Percentiles rank a stretch among this genome's conserved stretches.
Conservation (phyloP, 2,888 invertebrate genomes). For the Cosmopolites sordidus region DNA sequence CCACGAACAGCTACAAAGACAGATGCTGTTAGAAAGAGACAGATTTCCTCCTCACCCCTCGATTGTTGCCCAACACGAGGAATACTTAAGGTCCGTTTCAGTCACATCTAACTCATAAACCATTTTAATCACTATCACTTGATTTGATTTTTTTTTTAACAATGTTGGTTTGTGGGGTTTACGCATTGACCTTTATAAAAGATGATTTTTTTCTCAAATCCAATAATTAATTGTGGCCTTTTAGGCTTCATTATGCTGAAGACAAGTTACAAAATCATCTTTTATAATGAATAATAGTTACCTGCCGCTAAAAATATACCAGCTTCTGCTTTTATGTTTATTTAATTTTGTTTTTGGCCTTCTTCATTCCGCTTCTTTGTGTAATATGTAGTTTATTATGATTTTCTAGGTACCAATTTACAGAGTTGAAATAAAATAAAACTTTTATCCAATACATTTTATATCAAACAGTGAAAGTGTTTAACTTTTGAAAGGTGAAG, state of each 20-base stretch:
- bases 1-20: constrained; percentile 81
- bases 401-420: not conserved
- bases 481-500: too few species aligned
- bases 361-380: constrained; percentile 4
- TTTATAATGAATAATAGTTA: constrained; percentile 9
- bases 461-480: too few species aligned
- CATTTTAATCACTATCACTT: constrained; percentile 1
- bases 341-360: constrained; percentile 7
- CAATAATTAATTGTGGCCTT: too few species aligned
- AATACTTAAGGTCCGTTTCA: constrained; percentile 56
- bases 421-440: too few species aligned
- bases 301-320: constrained; percentile 8
- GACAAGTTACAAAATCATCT: constrained; percentile 10
- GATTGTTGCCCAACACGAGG: constrained; percentile 63
- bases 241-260: too few species aligned
- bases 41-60: constrained; percentile 63
- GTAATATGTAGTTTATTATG: not conserved
- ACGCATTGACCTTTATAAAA: constrained; percentile 6
- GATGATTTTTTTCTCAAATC: constrained; percentile 15
- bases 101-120: constrained; percentile 3
- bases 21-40: constrained; percentile 78
- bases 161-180: constrained; percentile 17
- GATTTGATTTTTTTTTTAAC: not conserved
- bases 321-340: constrained; percentile 12
- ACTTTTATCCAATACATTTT: too few species aligned